phyloP scores from a whole-genome alignment of 2,113 vertebrate genomes.

The Lates calcarifer region DNA sequence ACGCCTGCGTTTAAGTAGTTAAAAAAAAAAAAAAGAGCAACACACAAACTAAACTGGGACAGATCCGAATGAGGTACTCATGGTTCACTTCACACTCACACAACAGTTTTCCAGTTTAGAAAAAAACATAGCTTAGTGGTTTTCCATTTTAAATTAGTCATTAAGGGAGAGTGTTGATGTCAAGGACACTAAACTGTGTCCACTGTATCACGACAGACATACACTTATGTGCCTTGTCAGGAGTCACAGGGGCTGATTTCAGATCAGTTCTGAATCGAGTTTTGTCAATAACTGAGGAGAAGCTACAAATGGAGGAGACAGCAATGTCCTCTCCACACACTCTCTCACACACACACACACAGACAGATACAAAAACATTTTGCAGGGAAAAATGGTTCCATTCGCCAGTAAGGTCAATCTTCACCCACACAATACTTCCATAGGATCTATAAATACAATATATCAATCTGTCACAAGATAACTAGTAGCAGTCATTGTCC shows the following conservation, averaged over 20 bases:
- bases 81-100: conserved; percentile 81
- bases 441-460: conserved; percentile 80
- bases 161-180: conserved; percentile 48
- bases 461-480: conserved; percentile 55
- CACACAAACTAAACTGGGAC: conserved; percentile 77
- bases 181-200: conserved; percentile 46
- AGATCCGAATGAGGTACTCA: conserved; percentile 83
- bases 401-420: conserved; percentile 28
- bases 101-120: conserved; percentile 72
- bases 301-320: conserved; percentile 31
- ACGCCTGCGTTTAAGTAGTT: conserved; percentile 81
- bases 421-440: conserved; percentile 58
- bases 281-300: conserved; percentile 37
- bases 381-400: conserved; percentile 36
- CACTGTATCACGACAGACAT: conserved; percentile 40
- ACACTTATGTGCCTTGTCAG: conserved; percentile 63
- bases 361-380: conserved; percentile 32
- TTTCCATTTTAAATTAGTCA: conserved; percentile 75
- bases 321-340: conserved; percentile 36
- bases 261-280: conserved; percentile 47
- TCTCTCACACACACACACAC: conserved; percentile 22
- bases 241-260: conserved; percentile 47
- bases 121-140: conserved; percentile 78
- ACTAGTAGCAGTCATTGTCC: conserved; percentile 39
- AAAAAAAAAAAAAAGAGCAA: conserved; percentile 59